These are phyloP conservation scores for Arge pagana DNA, from an alignment of 2,888 invertebrate genomes.

Conservation along the genomic window DNA sequence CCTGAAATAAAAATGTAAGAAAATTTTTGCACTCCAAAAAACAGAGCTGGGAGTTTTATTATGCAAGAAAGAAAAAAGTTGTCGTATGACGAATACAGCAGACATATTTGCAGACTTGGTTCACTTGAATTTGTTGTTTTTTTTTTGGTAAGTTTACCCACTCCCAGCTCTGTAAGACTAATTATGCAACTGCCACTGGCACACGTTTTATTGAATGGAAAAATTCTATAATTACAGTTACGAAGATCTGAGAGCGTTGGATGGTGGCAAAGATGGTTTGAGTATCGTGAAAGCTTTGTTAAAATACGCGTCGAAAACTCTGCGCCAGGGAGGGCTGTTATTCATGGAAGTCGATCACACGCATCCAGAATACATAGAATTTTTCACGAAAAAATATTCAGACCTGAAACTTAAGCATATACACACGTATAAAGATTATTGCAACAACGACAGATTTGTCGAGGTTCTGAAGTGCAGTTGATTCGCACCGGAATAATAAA, in stretches of 20 bases:
- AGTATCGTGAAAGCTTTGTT: slow-evolving; percentile 64
- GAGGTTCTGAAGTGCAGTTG: slow-evolving; percentile 57
- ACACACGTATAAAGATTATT: slow-evolving; percentile 61
- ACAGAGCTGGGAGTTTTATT: background rate
- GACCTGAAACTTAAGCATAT: slow-evolving; percentile 54
- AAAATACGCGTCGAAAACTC: slow-evolving; percentile 58
- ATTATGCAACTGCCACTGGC: no score
- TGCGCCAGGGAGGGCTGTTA: slow-evolving; percentile 60
- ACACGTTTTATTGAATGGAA: slow-evolving; percentile 1
- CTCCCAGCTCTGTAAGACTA: no score
- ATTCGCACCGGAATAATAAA: background rate
- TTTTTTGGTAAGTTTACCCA: no score
- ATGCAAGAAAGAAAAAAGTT: background rate
- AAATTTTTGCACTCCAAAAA: background rate
- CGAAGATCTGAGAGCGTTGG: slow-evolving; percentile 68
- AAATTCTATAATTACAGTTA: slow-evolving; percentile 57
- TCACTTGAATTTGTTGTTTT: no score
- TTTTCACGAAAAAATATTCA: slow-evolving; percentile 55
- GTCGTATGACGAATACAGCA: background rate
- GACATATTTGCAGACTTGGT: no score
- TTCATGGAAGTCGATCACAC: slow-evolving; percentile 65
- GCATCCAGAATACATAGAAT: slow-evolving; percentile 61
- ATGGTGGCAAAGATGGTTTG: slow-evolving; percentile 70
- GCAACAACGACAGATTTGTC: slow-evolving; percentile 64
- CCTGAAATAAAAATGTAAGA: slow-evolving; percentile 67